Evolutionary conservation across 2,888 invertebrate species (phyloP).

Genomic region (Laspeyria flexula): DNA sequence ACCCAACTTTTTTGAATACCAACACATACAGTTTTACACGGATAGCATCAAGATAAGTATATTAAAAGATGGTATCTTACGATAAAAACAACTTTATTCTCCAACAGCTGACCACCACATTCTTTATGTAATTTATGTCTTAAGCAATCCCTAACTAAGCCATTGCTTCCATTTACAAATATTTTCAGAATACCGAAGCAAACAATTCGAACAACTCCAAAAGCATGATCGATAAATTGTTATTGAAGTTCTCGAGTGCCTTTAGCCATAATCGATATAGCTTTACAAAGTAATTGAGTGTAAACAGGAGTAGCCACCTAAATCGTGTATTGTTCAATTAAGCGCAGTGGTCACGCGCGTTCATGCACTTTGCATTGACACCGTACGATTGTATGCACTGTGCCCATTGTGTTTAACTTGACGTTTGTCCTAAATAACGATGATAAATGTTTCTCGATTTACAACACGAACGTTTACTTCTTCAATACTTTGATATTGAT

Average conservation of each 20-base stretch:
- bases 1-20: no score
- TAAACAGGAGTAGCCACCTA: slow-evolving; percentile 23
- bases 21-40: no score
- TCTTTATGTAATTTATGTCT: no score
- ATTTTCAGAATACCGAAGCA: no score
- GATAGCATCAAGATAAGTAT: no score
- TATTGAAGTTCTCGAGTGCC: not conserved
- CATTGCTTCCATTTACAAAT: no score
- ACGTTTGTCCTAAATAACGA: slow-evolving; percentile 57
- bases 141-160: not conserved
- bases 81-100: no score
- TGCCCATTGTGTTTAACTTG: slow-evolving; percentile 49
- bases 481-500: slow-evolving; percentile 8
- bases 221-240: not conserved
- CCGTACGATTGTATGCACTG: slow-evolving; percentile 45
- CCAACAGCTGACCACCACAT: no score
- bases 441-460: slow-evolving; percentile 47
- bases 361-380: slow-evolving; percentile 42
- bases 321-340: slow-evolving; percentile 38
- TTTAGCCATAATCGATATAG: slow-evolving; percentile 5
- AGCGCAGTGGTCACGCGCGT: slow-evolving; percentile 46
- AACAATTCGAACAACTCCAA: no score
- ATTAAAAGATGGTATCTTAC: no score
- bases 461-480: slow-evolving; percentile 12
- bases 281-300: slow-evolving; percentile 9